These are phyloP conservation scores for Percopsis omiscomaycus DNA, from an alignment of 2,797 vertebrate species.

Conservation along the genomic window DNA sequence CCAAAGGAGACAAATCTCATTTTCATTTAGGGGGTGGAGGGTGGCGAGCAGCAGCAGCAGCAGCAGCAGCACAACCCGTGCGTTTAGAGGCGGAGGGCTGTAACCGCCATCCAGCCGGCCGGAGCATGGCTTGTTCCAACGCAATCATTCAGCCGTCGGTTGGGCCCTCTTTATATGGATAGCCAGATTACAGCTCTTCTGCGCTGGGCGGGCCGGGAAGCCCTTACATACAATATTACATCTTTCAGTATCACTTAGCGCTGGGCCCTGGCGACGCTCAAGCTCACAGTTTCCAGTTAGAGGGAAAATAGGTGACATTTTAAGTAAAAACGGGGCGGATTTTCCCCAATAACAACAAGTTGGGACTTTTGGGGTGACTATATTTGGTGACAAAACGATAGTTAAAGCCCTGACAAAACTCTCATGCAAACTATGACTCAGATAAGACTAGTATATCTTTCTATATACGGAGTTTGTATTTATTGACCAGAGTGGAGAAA, in stretches of 20 bases:
- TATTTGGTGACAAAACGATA: too few species aligned
- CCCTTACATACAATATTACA: slow-evolving; percentile 28
- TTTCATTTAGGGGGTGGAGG: slow-evolving; percentile 77
- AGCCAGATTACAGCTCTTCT: slow-evolving; percentile 70
- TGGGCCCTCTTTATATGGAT: slow-evolving; percentile 67
- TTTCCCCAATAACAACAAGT: too few species aligned
- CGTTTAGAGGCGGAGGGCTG: slow-evolving; percentile 60
- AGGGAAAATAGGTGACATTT: neutral
- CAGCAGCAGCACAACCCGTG: slow-evolving; percentile 54
- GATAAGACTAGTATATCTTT: too few species aligned
- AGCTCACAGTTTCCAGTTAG: neutral
- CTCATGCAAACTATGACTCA: too few species aligned
- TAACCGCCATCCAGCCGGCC: slow-evolving; percentile 25
- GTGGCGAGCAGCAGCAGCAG: slow-evolving; percentile 62
- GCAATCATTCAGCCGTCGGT: slow-evolving; percentile 74
- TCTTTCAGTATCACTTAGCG: slow-evolving; percentile 26
- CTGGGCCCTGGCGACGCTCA: slow-evolving; percentile 4
- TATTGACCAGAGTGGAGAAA: too few species aligned
- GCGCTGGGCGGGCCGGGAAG: slow-evolving; percentile 59
- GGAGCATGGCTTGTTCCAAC: slow-evolving; percentile 63
- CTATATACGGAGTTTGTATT: too few species aligned
- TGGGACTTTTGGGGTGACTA: too few species aligned
- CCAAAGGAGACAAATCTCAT: slow-evolving; percentile 83
- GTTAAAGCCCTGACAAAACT: too few species aligned
- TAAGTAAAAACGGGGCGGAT: too few species aligned